These are phyloP conservation scores for Labeo calbasu DNA, from an alignment of 2,797 vertebrate genomes.

Conservation along the genomic window DNA sequence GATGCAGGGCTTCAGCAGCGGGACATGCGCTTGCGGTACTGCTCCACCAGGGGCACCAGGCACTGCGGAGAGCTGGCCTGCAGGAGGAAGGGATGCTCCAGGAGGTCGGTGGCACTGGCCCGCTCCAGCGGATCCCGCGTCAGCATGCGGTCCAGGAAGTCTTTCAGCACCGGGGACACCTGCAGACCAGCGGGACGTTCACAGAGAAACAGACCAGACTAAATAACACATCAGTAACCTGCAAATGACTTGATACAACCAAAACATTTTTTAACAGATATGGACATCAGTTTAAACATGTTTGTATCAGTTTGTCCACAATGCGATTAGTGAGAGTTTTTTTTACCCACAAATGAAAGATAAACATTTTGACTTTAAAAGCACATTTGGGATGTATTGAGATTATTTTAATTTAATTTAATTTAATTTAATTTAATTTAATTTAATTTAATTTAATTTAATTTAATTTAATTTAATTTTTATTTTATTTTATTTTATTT, in stretches of 20 bases:
- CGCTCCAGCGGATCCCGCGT: conserved; percentile 90
- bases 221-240: not conserved
- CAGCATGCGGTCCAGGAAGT: conserved; percentile 96
- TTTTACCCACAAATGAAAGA: too few relatives aligned
- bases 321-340: too few relatives aligned
- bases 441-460: too few relatives aligned
- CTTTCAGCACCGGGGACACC: conserved; percentile 93
- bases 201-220: not conserved
- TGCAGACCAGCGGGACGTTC: conserved; percentile 54
- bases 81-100: conserved; percentile 96
- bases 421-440: too few relatives aligned
- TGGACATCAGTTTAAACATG: not conserved
- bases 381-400: too few relatives aligned
- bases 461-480: too few relatives aligned
- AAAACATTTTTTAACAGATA: not conserved
- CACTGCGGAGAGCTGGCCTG: conserved; percentile 96
- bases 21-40: conserved; percentile 94
- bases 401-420: too few relatives aligned
- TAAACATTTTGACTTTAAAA: too few relatives aligned
- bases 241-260: not conserved
- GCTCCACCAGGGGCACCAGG: conserved; percentile 94
- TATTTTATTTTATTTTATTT: too few relatives aligned
- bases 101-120: conserved; percentile 91
- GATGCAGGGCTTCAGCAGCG: conserved; percentile 82
- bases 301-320: not conserved